A percentile compares a stretch with the other conserved stretches of the same genome.
Conservation (phyloP, 2,797 vertebrate genomes). For the Tenualosa thibaudeaui region DNA sequence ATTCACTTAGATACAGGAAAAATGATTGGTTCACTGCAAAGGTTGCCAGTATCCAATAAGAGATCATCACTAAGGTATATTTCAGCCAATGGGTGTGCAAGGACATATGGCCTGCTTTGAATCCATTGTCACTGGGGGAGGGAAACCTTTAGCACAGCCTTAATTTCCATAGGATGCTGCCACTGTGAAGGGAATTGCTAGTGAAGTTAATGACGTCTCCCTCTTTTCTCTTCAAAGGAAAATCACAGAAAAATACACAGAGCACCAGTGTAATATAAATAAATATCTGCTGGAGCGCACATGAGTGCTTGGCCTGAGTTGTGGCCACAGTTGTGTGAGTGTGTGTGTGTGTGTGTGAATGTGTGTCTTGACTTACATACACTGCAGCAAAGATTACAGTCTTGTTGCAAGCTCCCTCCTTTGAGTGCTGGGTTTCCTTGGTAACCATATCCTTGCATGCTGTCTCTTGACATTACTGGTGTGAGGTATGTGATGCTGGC, state of each 20-base stretch:
- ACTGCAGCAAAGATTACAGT: slow-evolving; percentile 17
- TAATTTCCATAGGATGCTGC: slow-evolving; percentile 8
- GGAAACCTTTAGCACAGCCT: slow-evolving; percentile 16
- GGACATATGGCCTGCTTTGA: slow-evolving; percentile 42
- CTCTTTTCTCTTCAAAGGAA: slow-evolving; percentile 31
- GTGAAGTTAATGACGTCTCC: background rate
- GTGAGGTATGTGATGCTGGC: slow-evolving; percentile 43
- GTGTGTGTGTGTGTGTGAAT: background rate
- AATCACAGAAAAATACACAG: background rate
- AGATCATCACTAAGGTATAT: slow-evolving; percentile 50
- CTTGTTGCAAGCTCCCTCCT: slow-evolving; percentile 22
- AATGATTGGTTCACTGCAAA: slow-evolving; percentile 63
- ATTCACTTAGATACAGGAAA: slow-evolving; percentile 71
- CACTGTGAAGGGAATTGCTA: background rate
- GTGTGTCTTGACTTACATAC: background rate
- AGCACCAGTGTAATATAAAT: background rate
- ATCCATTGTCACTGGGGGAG: slow-evolving; percentile 46
- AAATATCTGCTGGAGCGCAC: background rate
- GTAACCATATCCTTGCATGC: slow-evolving; percentile 42
- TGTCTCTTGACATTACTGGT: slow-evolving; percentile 52
- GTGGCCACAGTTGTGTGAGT: background rate
- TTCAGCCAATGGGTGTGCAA: slow-evolving; percentile 51
- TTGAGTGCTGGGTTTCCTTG: slow-evolving; percentile 25
- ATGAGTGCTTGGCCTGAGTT: background rate
- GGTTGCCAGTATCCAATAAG: slow-evolving; percentile 62